These are phyloP conservation scores for Craterocephalus amniculus DNA, from an alignment of 2,797 vertebrate species.

Conservation along the genomic window DNA sequence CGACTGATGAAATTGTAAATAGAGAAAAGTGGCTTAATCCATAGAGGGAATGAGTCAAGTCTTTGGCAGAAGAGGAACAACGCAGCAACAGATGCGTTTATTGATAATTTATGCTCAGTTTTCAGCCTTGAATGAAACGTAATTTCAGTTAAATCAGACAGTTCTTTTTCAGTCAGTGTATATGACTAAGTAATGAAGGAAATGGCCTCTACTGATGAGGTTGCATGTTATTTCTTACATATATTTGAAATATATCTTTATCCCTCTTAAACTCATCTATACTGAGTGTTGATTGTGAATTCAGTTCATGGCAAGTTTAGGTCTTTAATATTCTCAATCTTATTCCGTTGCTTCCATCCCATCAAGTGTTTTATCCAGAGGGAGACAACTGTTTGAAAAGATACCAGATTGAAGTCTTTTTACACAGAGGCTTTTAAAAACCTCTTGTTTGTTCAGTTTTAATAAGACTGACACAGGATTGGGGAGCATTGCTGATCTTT, in stretches of 20 bases:
- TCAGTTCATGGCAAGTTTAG: conserved; percentile 46
- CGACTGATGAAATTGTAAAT: conserved; percentile 79
- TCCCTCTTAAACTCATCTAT: conserved; percentile 14
- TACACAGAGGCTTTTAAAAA: conserved; percentile 28
- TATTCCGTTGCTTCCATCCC: conserved; percentile 39
- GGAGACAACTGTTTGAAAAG: conserved; percentile 29
- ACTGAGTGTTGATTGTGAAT: conserved; percentile 53
- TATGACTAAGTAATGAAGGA: conserved; percentile 22
- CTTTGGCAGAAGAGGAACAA: conserved; percentile 61
- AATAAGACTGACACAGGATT: conserved; percentile 21
- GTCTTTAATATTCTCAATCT: conserved; percentile 51
- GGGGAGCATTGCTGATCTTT: conserved; percentile 20
- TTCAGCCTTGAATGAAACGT: conserved; percentile 56
- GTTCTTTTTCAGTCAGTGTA: conserved; percentile 13
- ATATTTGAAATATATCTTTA: conserved; percentile 40
- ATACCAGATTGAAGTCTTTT: conserved; percentile 31
- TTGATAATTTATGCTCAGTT: conserved; percentile 70
- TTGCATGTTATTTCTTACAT: conserved; percentile 10
- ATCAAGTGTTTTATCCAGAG: conserved; percentile 41
- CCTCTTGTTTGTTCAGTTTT: conserved; percentile 44
- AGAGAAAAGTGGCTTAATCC: conserved; percentile 76
- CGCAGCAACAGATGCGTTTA: conserved; percentile 73
- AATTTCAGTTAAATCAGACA: conserved; percentile 59
- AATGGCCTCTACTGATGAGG: conserved; percentile 28
- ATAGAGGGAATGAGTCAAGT: conserved; percentile 62